Percentiles rank a stretch among this genome's conserved stretches.
Conservation (phyloP, 2,888 invertebrate genomes). For the Emmelina monodactyla region DNA sequence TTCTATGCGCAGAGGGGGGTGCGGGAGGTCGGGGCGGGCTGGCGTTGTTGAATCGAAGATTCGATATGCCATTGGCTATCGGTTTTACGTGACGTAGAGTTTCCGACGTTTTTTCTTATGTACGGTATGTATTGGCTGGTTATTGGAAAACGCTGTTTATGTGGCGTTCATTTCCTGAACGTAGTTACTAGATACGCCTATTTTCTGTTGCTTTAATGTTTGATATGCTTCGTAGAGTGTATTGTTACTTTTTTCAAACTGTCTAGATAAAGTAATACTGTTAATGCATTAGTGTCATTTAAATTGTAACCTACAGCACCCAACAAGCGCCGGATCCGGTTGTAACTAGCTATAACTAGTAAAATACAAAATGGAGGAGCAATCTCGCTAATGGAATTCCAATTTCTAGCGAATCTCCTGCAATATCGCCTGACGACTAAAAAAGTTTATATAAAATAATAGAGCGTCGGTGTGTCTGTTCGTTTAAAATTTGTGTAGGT, state of each 20-base stretch:
- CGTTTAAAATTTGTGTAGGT: too few relatives aligned
- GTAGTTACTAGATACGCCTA: too few relatives aligned
- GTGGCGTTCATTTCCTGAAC: too few relatives aligned
- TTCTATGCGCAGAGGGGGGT: constrained; percentile 15
- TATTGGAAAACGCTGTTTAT: constrained; percentile 27
- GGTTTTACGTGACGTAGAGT: constrained; percentile 55
- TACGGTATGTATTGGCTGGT: constrained; percentile 19
- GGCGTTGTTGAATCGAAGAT: constrained; percentile 25
- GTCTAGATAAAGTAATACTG: too few relatives aligned
- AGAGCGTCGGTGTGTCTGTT: neutral
- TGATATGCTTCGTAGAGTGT: too few relatives aligned
- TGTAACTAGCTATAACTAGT: too few relatives aligned
- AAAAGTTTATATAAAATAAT: neutral
- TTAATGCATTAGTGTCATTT: too few relatives aligned
- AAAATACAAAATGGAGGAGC: too few relatives aligned
- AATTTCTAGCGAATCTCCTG: constrained; percentile 53
- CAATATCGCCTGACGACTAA: constrained; percentile 29
- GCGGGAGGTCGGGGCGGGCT: constrained; percentile 19
- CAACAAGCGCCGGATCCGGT: too few relatives aligned
- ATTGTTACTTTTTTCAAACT: too few relatives aligned
- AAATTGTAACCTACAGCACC: too few relatives aligned
- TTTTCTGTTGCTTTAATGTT: too few relatives aligned
- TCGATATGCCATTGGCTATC: constrained; percentile 57
- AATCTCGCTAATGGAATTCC: constrained; percentile 63
- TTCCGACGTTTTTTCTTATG: constrained; percentile 38